These are phyloP conservation scores for Amblyraja radiata DNA, from an alignment of 2,797 vertebrate genomes.

Conservation along the genomic window DNA sequence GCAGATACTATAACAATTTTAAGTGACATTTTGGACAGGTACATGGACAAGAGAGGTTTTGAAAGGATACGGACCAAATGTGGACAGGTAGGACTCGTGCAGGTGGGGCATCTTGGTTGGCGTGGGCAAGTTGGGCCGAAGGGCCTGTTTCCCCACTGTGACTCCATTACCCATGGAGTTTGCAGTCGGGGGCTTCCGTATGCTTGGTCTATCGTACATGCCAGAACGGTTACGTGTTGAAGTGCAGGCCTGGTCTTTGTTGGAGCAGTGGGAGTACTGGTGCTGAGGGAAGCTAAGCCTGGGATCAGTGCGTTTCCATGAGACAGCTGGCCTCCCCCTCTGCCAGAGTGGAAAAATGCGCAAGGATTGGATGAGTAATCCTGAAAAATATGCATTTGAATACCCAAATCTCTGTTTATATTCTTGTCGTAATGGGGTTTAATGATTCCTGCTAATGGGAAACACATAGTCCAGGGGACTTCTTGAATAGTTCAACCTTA, in stretches of 20 bases:
- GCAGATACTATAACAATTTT: too few relatives aligned
- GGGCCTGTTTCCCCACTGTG: too few relatives aligned
- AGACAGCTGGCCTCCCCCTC: neutral
- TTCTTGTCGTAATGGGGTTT: constrained; percentile 8
- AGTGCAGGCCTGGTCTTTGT: neutral
- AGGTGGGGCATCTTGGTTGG: too few relatives aligned
- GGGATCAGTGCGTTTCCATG: neutral
- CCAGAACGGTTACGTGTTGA: too few relatives aligned
- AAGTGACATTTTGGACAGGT: too few relatives aligned
- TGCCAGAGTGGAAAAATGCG: neutral
- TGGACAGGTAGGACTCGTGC: too few relatives aligned
- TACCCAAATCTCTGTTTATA: neutral
- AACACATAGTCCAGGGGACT: neutral
- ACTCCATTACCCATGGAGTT: too few relatives aligned
- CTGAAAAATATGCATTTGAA: neutral
- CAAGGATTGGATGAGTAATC: neutral
- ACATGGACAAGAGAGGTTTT: too few relatives aligned
- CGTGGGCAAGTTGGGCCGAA: too few relatives aligned
- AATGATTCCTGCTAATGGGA: constrained; percentile 13
- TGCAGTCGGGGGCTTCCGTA: too few relatives aligned
- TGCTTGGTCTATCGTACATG: too few relatives aligned
- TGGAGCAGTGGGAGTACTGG: neutral
- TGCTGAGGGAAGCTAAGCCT: neutral
- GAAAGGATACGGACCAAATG: too few relatives aligned
- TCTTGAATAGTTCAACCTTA: constrained; percentile 26